phyloP scores from a whole-genome alignment of 2,888 invertebrate species.

The Chelonus formosanus region DNA sequence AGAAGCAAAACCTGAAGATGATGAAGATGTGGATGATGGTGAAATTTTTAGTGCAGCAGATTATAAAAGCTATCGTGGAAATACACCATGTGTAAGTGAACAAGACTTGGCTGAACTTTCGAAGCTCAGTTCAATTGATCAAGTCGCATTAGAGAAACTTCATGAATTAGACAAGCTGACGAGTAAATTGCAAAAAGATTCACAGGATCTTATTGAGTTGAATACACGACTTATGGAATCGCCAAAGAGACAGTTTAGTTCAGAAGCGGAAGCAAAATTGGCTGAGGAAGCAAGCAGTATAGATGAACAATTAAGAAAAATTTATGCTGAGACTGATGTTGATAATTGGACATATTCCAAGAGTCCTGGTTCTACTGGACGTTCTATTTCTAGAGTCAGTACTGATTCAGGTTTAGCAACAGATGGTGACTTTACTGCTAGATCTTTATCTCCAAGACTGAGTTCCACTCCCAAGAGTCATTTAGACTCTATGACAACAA shows the following conservation, averaged over 20 bases:
- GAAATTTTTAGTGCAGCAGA: constrained; percentile 80
- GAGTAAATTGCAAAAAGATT: constrained; percentile 80
- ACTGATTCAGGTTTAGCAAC: constrained; percentile 71
- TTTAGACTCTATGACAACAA: constrained; percentile 56
- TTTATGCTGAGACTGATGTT: constrained; percentile 72
- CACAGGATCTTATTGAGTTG: constrained; percentile 79
- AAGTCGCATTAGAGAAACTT: constrained; percentile 80
- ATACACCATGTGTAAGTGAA: constrained; percentile 79
- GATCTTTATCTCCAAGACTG: constrained; percentile 61
- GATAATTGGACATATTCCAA: constrained; percentile 77
- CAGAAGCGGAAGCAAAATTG: constrained; percentile 71
- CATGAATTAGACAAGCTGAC: constrained; percentile 81
- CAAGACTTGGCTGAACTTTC: constrained; percentile 81
- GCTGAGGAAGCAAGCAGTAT: constrained; percentile 74
- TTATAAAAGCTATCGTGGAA: constrained; percentile 81
- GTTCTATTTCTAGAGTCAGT: constrained; percentile 61
- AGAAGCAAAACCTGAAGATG: constrained; percentile 46
- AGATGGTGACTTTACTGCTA: constrained; percentile 70
- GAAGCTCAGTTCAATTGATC: constrained; percentile 79
- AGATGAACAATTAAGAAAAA: constrained; percentile 75
- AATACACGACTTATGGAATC: constrained; percentile 77
- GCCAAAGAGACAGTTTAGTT: constrained; percentile 66
- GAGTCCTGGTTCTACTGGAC: constrained; percentile 68
- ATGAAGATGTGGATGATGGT: constrained; percentile 68
- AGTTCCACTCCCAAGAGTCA: constrained; percentile 57